Percentiles rank a stretch among this genome's conserved stretches.
These are phyloP conservation scores for Drymonia ruficornis DNA, from an alignment of 2,888 invertebrate species.

Conservation along the genomic window DNA sequence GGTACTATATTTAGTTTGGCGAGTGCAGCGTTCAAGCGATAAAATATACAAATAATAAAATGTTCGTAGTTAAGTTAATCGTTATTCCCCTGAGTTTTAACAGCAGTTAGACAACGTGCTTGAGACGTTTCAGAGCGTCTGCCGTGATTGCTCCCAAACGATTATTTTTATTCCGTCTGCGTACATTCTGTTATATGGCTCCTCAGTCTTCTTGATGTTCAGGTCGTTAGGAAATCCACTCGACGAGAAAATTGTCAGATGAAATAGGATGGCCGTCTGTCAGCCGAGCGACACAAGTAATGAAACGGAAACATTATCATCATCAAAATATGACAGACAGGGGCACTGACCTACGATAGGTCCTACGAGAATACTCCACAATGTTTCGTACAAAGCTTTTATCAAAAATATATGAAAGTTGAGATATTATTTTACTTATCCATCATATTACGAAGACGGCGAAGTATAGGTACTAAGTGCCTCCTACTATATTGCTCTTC, in stretches of 20 bases:
- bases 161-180: constrained; percentile 1
- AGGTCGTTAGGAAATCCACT: constrained; percentile 8
- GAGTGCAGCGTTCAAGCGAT: too few relatives aligned
- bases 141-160: background rate
- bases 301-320: constrained; percentile 4
- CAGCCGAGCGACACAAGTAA: background rate
- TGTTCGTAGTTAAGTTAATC: too few relatives aligned
- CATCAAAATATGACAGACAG: background rate
- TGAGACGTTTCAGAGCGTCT: background rate
- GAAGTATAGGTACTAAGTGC: background rate
- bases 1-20: too few relatives aligned
- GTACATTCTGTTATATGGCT: constrained; percentile 3
- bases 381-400: background rate
- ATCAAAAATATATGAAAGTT: too few relatives aligned
- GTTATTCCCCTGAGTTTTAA: too few relatives aligned
- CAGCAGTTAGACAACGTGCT: background rate
- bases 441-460: too few relatives aligned
- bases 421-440: too few relatives aligned
- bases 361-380: background rate
- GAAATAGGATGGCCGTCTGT: constrained; percentile 7
- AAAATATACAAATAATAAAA: too few relatives aligned
- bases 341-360: background rate
- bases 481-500: too few relatives aligned
- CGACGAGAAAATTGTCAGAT: constrained; percentile 15
- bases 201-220: constrained; percentile 6